A percentile compares a stretch with the other conserved stretches of the same genome.
phyloP scores from a whole-genome alignment of 2,113 vertebrate species.

The Albula glossodonta region DNA sequence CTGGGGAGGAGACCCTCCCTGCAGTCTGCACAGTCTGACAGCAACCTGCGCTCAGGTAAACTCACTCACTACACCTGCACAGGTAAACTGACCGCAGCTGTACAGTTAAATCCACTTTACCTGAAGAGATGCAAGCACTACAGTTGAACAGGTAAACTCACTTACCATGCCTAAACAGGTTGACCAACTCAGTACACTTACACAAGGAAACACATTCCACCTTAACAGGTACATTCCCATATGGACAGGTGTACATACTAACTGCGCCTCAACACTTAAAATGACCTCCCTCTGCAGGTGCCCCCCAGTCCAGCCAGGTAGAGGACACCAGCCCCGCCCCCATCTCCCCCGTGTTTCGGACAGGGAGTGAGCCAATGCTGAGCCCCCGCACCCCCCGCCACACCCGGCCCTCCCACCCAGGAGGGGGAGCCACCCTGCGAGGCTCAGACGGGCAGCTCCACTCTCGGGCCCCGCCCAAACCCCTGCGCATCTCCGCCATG shows the following conservation, averaged over 20 bases:
- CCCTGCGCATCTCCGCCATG: slow-evolving; percentile 69
- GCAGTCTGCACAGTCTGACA: slow-evolving; percentile 76
- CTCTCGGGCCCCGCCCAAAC: slow-evolving; percentile 77
- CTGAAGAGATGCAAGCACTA: not conserved
- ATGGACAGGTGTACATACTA: no score
- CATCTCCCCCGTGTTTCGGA: slow-evolving; percentile 72
- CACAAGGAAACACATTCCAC: no score
- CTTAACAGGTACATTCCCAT: no score
- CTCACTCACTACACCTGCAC: not conserved
- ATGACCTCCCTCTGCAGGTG: slow-evolving; percentile 43
- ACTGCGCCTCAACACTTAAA: no score
- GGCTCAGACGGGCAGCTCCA: slow-evolving; percentile 85
- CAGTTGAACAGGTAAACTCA: not conserved
- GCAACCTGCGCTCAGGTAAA: slow-evolving; percentile 69
- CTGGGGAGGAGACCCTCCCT: slow-evolving; percentile 67
- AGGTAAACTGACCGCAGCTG: slow-evolving; percentile 17
- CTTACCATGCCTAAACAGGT: not conserved
- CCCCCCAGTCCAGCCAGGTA: slow-evolving; percentile 43
- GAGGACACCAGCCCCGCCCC: slow-evolving; percentile 47
- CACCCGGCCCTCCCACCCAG: slow-evolving; percentile 32
- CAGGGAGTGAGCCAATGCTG: slow-evolving; percentile 77
- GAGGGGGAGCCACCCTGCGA: slow-evolving; percentile 61
- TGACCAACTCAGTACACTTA: not conserved
- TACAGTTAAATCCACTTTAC: slow-evolving; percentile 4
- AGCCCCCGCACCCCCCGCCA: slow-evolving; percentile 57